Base-by-base conservation (phyloP, 2,113 vertebrate species). In the Mesoclemmys tuberculata region DNA sequence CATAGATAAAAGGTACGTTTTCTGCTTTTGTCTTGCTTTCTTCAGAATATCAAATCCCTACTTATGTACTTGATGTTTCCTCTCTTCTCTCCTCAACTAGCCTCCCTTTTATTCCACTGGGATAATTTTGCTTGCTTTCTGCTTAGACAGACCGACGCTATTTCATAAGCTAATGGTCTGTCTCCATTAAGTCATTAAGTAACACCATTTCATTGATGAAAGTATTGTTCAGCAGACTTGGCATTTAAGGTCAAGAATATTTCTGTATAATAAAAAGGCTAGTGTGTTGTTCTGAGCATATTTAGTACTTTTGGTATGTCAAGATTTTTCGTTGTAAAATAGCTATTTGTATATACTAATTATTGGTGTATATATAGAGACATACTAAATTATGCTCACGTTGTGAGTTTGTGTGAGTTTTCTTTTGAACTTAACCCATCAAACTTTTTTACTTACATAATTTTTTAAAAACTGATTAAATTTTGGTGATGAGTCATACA, bases 1-100 rank as follows among this genome's bases (percentile, higher is more conserved):
- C 91, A 41, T 92, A 35, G 58, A 79, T 80, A 84, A 71, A 96
- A 97, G 97, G 97, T 98, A 96, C 3, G 97, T 95, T 94, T 94
- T 49, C 44, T 94, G 78, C 88, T 92, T 91, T 91, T 88, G 56
- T 92, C 58, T 6, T n/a, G 13, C 51, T 29, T 3, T 31, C 52
- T 51, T 89, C 22, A 1, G 24, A 18, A 0, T 35, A 5, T 77
- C 90, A 83, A 87, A 87, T 86, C 64, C 79, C 80, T 48, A 8
- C 51, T 90, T 46, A 1, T 26, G 41, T 1, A 2, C 90, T 71
- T 68, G 49, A 10, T 46, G 0, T 51, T 68, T 87, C 84, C 75
- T 92, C 68, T 38, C 55, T 84, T 93, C 89, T 21, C 6, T 80
- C 87, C 56, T 81, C 75, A n/a, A 0, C 75, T 35, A 54, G 14